Conservation (phyloP, 2,888 invertebrate species). For the Xylocampa areola region DNA sequence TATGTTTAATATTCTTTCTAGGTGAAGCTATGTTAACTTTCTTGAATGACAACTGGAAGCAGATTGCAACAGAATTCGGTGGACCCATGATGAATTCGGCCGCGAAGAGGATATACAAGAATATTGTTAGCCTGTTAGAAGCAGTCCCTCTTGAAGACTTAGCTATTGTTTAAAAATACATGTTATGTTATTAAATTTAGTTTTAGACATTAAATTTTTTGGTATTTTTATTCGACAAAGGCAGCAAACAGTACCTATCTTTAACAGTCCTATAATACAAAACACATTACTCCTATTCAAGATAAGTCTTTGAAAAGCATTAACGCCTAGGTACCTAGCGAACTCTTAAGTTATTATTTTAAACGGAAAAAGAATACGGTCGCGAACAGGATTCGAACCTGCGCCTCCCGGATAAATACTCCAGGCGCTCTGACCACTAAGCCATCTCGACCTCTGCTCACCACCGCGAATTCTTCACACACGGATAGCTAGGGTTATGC, state of each 20-base stretch:
- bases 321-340: no score
- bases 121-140: conserved; percentile 66
- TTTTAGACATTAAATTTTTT: conserved; percentile 5
- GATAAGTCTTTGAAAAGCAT: no score
- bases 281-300: no score
- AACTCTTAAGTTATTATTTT: no score
- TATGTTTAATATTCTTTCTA: conserved; percentile 52
- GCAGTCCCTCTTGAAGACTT: conserved; percentile 73
- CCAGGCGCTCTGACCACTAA: no score
- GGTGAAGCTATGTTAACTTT: conserved; percentile 76
- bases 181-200: conserved; percentile 20
- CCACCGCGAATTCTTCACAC: no score
- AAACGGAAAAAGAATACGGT: no score
- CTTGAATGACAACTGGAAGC: conserved; percentile 80
- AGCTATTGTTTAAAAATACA: conserved; percentile 53
- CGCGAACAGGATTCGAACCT: no score
- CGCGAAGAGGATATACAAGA: conserved; percentile 69
- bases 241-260: background rate
- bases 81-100: conserved; percentile 72
- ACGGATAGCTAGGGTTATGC: no score
- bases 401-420: no score
- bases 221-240: background rate
- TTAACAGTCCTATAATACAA: no score
- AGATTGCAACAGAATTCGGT: conserved; percentile 76
- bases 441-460: no score